Evolutionary conservation across 2,113 vertebrate genomes (phyloP).

Genomic region (Tretioscincus oriximinensis): DNA sequence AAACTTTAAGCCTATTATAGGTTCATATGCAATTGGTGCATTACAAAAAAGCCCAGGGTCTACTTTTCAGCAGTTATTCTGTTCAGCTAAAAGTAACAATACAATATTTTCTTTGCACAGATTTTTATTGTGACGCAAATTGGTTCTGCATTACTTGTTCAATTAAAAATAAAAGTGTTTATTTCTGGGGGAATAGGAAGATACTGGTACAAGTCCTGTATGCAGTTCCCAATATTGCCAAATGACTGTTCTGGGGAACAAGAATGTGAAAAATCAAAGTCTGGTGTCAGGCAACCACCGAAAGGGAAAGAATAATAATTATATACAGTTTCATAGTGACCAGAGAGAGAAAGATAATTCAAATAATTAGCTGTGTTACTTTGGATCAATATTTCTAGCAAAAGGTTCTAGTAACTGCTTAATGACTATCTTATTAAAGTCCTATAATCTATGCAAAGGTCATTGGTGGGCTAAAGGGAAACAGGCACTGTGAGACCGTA

Average conservation of each 20-base stretch:
- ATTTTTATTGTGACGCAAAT: constrained; percentile 24
- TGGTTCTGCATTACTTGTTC: constrained; percentile 6
- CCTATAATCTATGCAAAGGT: too few relatives aligned
- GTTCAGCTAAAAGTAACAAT: constrained; percentile 25
- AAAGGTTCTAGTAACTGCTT: too few relatives aligned
- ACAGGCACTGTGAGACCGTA: too few relatives aligned
- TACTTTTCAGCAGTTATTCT: constrained; percentile 1
- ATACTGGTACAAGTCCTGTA: not conserved
- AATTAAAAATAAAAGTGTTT: not conserved
- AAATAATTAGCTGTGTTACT: too few relatives aligned
- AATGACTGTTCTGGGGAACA: not conserved
- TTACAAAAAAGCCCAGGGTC: constrained; percentile 1
- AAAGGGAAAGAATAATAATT: not conserved
- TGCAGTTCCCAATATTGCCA: not conserved
- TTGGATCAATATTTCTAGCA: too few relatives aligned
- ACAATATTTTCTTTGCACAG: not conserved
- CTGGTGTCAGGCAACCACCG: not conserved
- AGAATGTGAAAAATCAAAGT: not conserved
- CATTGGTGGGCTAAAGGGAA: too few relatives aligned
- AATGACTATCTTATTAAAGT: too few relatives aligned
- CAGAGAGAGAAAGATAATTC: too few relatives aligned
- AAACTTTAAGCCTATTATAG: not conserved
- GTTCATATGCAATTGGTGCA: constrained; percentile 14
- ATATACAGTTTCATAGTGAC: too few relatives aligned
- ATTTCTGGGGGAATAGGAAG: not conserved